A percentile compares a stretch with the other conserved stretches of the same genome.
Evolutionary conservation across 1,140 invertebrate genomes (phyloP).

Genomic region (Drosophila biarmipes): DNA sequence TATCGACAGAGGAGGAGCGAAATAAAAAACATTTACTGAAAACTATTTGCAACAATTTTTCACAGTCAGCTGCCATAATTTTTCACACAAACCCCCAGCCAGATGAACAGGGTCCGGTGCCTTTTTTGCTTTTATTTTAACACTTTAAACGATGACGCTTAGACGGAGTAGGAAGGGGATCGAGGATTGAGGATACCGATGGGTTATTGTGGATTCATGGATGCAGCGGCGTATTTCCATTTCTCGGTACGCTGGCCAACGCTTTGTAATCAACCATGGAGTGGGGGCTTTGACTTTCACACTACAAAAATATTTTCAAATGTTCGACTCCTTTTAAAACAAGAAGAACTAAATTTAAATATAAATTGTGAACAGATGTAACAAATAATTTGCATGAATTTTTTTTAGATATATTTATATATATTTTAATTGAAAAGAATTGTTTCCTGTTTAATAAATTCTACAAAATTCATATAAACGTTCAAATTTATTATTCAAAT

Average conservation of each 20-base stretch:
- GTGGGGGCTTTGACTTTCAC: slow-evolving; percentile 35
- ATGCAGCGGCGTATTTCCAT: slow-evolving; percentile 71
- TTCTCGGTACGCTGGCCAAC: slow-evolving; percentile 63
- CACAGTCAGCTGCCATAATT: slow-evolving; percentile 81
- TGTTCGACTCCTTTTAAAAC: no score
- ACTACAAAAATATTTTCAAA: neutral
- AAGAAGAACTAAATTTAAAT: no score
- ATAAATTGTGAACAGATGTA: no score
- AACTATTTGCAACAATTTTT: slow-evolving; percentile 83
- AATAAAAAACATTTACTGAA: slow-evolving; percentile 74
- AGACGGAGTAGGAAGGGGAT: slow-evolving; percentile 21
- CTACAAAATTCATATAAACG: no score
- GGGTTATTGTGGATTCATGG: slow-evolving; percentile 25
- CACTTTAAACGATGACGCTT: slow-evolving; percentile 76
- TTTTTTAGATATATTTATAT: no score
- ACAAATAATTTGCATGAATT: no score
- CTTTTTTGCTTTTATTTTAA: slow-evolving; percentile 74
- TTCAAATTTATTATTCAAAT: no score
- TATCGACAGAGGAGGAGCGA: slow-evolving; percentile 51
- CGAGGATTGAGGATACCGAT: slow-evolving; percentile 6
- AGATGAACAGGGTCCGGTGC: slow-evolving; percentile 44
- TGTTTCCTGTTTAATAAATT: no score
- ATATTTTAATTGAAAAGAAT: no score
- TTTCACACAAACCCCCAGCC: slow-evolving; percentile 65
- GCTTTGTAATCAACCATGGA: slow-evolving; percentile 68